phyloP scores from a whole-genome alignment of 2,113 vertebrate genomes.

The Meriones unguiculatus region DNA sequence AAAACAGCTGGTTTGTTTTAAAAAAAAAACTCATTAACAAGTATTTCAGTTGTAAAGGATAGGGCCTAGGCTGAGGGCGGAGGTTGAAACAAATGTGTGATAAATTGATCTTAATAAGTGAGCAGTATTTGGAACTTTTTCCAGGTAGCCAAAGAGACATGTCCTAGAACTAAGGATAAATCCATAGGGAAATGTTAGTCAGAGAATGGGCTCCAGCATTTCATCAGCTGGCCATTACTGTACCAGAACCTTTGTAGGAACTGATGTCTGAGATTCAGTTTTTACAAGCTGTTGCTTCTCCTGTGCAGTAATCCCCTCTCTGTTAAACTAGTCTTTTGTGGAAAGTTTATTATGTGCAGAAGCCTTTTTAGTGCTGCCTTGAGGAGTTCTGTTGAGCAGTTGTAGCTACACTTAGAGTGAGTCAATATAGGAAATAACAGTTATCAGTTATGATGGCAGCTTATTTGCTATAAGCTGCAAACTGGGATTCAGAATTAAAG shows the following conservation, averaged over 20 bases:
- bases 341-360: background rate
- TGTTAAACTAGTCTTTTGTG: background rate
- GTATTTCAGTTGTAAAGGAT: background rate
- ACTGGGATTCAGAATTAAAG: constrained; percentile 27
- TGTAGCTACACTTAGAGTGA: background rate
- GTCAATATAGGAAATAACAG: background rate
- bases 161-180: background rate
- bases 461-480: background rate
- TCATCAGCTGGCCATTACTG: background rate
- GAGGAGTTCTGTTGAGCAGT: background rate
- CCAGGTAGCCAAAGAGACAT: background rate
- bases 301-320: background rate
- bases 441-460: background rate
- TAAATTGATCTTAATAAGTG: background rate
- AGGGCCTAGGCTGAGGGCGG: background rate
- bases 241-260: background rate
- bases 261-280: background rate
- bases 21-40: background rate
- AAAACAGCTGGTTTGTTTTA: background rate
- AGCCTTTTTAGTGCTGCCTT: background rate
- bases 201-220: constrained; percentile 9
- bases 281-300: background rate
- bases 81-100: background rate
- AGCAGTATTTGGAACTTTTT: background rate
- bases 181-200: background rate